These are phyloP conservation scores for Scaptomyza tumidula DNA, from an alignment of 2,888 invertebrate species.

Conservation along the genomic window DNA sequence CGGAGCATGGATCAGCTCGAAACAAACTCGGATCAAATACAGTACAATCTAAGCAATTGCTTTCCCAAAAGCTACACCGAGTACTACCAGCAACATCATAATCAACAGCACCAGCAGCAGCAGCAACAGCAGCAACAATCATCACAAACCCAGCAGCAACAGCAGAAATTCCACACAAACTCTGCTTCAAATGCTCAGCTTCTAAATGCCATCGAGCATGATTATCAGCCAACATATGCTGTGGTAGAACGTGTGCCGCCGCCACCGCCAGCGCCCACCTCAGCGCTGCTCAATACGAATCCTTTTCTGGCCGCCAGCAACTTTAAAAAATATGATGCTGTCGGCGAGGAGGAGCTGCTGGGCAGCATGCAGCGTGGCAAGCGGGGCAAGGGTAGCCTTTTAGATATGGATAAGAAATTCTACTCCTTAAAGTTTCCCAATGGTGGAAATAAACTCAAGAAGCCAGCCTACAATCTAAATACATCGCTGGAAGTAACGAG, in stretches of 20 bases:
- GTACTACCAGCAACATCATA: constrained; percentile 82
- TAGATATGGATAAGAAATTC: constrained; percentile 82
- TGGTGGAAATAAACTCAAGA: constrained; percentile 51
- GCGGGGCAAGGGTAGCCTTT: constrained; percentile 41
- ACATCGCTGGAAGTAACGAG: constrained; percentile 54
- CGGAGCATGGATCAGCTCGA: constrained; percentile 50
- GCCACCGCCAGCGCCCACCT: constrained; percentile 47
- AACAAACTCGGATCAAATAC: constrained; percentile 69
- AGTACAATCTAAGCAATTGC: constrained; percentile 83
- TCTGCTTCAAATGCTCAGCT: constrained; percentile 75
- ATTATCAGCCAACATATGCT: constrained; percentile 80
- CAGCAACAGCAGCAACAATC: constrained; percentile 47
- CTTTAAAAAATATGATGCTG: constrained; percentile 81
- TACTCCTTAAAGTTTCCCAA: constrained; percentile 83
- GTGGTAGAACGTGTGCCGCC: constrained; percentile 74
- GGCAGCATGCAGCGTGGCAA: constrained; percentile 55
- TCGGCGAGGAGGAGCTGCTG: constrained; percentile 53
- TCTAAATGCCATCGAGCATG: constrained; percentile 78
- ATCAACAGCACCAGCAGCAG: constrained; percentile 53
- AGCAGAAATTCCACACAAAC: constrained; percentile 58
- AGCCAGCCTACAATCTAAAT: constrained; percentile 51
- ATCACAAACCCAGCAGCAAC: constrained; percentile 37
- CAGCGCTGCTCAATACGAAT: constrained; percentile 74
- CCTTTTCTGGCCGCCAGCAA: constrained; percentile 82
- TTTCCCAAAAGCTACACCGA: constrained; percentile 84